Percentiles rank a stretch among this genome's conserved stretches.
Evolutionary conservation across 2,113 vertebrate genomes (phyloP).

Genomic region (Microcebus tavaratra): DNA sequence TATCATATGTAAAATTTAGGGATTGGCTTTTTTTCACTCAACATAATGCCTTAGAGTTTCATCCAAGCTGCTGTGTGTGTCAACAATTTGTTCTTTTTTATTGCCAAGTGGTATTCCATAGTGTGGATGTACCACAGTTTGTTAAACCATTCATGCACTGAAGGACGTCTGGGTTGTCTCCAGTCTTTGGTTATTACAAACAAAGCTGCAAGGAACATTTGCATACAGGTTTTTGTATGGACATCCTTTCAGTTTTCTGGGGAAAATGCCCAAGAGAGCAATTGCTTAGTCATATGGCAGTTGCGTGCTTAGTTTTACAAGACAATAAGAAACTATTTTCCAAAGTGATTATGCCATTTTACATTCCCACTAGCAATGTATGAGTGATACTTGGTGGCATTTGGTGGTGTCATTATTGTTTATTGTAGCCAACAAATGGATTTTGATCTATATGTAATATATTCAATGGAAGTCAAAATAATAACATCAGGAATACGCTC

Average conservation of each 20-base stretch:
- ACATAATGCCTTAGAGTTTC: background rate
- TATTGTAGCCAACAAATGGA: background rate
- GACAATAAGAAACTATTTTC: background rate
- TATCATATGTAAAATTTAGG: background rate
- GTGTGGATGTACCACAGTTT: background rate
- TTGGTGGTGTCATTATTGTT: background rate
- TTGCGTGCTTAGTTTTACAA: background rate
- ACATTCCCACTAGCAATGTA: background rate
- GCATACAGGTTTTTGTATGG: background rate
- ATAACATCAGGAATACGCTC: background rate
- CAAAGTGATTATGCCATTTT: background rate
- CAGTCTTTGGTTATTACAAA: background rate
- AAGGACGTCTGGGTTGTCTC: background rate
- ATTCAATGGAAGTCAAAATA: background rate
- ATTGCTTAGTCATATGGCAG: background rate
- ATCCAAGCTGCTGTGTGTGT: background rate
- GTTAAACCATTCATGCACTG: background rate
- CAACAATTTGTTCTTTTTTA: background rate
- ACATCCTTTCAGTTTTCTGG: background rate
- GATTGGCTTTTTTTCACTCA: background rate
- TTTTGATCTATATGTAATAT: background rate
- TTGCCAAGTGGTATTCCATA: background rate
- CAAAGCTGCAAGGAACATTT: background rate
- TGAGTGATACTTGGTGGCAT: background rate
- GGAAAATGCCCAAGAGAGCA: background rate